Base-by-base conservation (phyloP, 2,888 invertebrate species). In the Caenorhabditis afra region DNA sequence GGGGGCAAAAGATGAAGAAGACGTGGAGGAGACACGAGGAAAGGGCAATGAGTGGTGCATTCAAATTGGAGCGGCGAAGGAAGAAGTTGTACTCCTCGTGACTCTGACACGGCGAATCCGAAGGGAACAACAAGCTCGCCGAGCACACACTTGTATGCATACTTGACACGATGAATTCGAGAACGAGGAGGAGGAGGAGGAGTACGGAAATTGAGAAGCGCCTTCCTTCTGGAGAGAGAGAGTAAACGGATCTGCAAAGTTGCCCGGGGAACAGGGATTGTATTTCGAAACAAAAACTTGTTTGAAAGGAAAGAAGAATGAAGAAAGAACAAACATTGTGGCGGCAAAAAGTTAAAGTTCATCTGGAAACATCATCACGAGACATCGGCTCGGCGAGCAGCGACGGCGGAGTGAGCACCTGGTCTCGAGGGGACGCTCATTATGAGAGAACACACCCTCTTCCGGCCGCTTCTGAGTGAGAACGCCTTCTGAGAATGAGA, bases 281-380 rank as follows among this genome's bases (percentile, higher is more conserved):
- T 53, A 53, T 53, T 53, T 53, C 53, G 53, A 53, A 16, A n/a
- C 53, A 41, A 29, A 53, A 65, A 47, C 11, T 8, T 41, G 53
- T 65, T 53, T 35, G 1, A 12, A 49, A 35, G 41, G 41, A 22
- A 39, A 41, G 22, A 57, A 57, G n/a, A 64, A 45, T 12, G 64
- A 41, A 35, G 41, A 29, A 16, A 20, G 29, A 44, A 45, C 45
- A 53, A 57, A 57, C 57, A 57, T 37, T 22, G 50, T 20, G 29
- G 18, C 14, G 44, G 14, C n/a, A n/a, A 55, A 41, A 65, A 65
- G 45, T 16, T 52, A 65, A 65, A 65, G 65, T 65, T 65, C 65
- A 52, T 55, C 44, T 22, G 41, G 64, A 52, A 64, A 64, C 64
- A 52, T 37, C 62, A 62, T 50, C 39, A 37, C 50, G 22, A 29